phyloP scores from a whole-genome alignment of 1,140 invertebrate species.

The Drosophila baimaii region DNA sequence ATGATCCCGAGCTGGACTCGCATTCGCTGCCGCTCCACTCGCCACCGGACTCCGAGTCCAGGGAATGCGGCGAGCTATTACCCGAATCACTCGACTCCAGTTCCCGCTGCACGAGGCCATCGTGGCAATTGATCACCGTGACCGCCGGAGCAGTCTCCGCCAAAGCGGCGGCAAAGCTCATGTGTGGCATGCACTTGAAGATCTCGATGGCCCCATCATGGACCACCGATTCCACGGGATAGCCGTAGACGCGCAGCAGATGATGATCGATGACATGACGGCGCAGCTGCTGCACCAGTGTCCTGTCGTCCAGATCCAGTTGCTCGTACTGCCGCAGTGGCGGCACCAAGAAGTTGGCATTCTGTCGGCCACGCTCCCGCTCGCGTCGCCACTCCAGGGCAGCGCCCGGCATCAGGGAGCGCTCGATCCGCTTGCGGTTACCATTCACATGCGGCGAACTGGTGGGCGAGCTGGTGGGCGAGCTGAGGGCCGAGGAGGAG shows the following conservation, averaged over 20 bases:
- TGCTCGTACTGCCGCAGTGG: slow-evolving; percentile 79
- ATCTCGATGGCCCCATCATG: slow-evolving; percentile 87
- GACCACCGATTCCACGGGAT: slow-evolving; percentile 88
- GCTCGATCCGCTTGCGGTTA: slow-evolving; percentile 32
- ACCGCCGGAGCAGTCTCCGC: slow-evolving; percentile 45
- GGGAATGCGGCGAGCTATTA: slow-evolving; percentile 85
- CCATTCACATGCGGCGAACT: slow-evolving; percentile 33
- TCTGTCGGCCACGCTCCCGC: slow-evolving; percentile 11
- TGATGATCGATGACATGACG: slow-evolving; percentile 88
- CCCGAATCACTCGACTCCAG: slow-evolving; percentile 68
- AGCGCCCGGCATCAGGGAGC: slow-evolving; percentile 24
- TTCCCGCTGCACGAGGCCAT: slow-evolving; percentile 41
- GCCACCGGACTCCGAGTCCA: slow-evolving; percentile 84
- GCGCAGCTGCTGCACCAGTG: slow-evolving; percentile 85
- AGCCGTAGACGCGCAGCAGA: slow-evolving; percentile 89
- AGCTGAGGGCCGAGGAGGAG: slow-evolving; percentile 62
- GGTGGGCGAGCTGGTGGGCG: slow-evolving; percentile 54
- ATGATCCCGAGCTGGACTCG: slow-evolving; percentile 28
- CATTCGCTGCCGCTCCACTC: slow-evolving; percentile 73
- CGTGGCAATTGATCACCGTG: slow-evolving; percentile 64
- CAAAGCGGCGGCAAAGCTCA: slow-evolving; percentile 83
- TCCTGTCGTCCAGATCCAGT: slow-evolving; percentile 82
- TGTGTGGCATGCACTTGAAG: slow-evolving; percentile 85
- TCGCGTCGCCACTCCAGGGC: slow-evolving; percentile 29
- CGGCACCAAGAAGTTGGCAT: slow-evolving; percentile 59